Conservation (phyloP, 1,140 invertebrate genomes). For the Brachionus koreanus region DNA sequence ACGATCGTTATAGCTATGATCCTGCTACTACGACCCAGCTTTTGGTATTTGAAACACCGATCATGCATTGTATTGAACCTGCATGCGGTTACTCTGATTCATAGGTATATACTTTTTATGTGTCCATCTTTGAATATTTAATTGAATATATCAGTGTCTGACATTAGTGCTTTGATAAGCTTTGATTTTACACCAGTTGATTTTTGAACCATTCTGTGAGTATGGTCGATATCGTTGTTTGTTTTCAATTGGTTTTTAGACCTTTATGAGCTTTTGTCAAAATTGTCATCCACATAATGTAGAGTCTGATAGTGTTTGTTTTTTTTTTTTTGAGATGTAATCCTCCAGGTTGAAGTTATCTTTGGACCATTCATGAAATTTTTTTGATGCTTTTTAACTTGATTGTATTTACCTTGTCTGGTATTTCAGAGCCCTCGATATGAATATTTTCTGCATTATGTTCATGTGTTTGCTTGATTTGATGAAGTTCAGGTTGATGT, state of each 20-base stretch:
- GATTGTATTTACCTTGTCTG: background rate
- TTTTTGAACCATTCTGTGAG: background rate
- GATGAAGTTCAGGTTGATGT: background rate
- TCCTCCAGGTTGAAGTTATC: background rate
- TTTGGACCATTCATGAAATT: background rate
- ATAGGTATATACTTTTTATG: background rate
- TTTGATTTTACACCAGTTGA: background rate
- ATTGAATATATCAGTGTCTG: background rate
- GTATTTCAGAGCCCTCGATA: background rate
- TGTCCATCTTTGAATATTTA: background rate
- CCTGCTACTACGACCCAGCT: background rate
- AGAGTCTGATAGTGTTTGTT: background rate
- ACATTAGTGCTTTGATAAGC: background rate
- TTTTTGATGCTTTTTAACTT: conserved; percentile 7
- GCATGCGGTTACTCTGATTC: conserved; percentile 1
- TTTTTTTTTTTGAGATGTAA: background rate
- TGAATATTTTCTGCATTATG: background rate
- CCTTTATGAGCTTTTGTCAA: background rate
- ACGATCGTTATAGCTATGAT: background rate
- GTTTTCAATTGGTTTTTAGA: background rate
- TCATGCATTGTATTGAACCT: background rate
- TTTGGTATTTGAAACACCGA: background rate
- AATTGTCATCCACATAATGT: background rate
- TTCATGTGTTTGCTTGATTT: background rate
- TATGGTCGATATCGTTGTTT: background rate